A percentile compares a stretch with the other conserved stretches of the same genome.
Conservation (phyloP, 2,888 invertebrate species). For the Leistus spinibarbis region DNA sequence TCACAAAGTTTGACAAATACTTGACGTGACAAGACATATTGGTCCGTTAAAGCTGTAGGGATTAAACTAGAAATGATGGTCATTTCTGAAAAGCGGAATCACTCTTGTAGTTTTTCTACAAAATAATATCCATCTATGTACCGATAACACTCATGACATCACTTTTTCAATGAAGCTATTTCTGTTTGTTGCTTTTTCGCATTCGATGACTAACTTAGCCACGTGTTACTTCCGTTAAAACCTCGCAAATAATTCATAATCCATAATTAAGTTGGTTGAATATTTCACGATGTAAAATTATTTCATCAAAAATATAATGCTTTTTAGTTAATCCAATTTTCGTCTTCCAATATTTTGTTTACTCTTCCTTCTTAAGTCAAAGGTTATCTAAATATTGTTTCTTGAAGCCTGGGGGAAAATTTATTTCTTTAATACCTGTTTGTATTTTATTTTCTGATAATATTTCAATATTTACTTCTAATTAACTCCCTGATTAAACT, state of each 20-base stretch:
- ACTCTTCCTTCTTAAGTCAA: neutral
- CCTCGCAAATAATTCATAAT: too few relatives aligned
- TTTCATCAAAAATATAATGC: neutral
- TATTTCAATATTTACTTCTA: too few relatives aligned
- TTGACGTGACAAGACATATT: neutral
- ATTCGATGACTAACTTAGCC: neutral
- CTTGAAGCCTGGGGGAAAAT: neutral
- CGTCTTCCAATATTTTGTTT: neutral
- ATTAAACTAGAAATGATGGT: too few relatives aligned
- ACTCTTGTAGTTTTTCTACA: too few relatives aligned
- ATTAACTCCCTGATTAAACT: too few relatives aligned
- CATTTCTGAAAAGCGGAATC: too few relatives aligned
- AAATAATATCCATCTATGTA: neutral
- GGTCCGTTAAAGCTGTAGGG: neutral
- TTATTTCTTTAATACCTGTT: neutral
- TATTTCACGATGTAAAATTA: too few relatives aligned
- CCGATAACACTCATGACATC: neutral
- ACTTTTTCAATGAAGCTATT: neutral
- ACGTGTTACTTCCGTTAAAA: neutral
- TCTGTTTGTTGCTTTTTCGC: neutral
- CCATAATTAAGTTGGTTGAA: too few relatives aligned
- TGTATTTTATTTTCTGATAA: too few relatives aligned
- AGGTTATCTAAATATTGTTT: neutral
- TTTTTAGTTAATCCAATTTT: neutral
- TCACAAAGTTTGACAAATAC: neutral